Evolutionary conservation across 2,888 invertebrate genomes (phyloP).

Genomic region (Trichopoda pennipes): DNA sequence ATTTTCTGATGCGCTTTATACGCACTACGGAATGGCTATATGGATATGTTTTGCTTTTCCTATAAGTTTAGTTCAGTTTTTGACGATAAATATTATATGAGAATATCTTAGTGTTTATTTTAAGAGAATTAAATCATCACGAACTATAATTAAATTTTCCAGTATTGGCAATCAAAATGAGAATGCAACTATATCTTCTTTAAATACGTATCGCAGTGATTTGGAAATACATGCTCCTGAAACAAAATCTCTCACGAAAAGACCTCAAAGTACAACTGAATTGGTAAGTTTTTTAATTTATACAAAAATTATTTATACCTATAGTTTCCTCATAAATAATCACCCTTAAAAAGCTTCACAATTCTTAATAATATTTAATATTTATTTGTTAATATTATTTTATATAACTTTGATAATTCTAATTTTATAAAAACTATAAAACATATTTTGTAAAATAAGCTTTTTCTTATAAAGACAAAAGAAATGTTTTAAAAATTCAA

Average conservation of each 20-base stretch:
- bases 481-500: constrained; percentile 16
- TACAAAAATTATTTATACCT: not conserved
- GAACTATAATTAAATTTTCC: no score
- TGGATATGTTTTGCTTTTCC: no score
- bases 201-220: constrained; percentile 84
- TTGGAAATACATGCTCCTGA: constrained; percentile 85
- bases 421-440: constrained; percentile 28
- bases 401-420: constrained; percentile 3
- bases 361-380: constrained; percentile 20
- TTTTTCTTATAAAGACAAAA: constrained; percentile 10
- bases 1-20: no score
- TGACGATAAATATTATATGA: no score
- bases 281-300: constrained; percentile 75
- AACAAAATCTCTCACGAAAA: constrained; percentile 81
- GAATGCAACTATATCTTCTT: constrained; percentile 75
- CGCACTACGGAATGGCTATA: no score
- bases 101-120: no score
- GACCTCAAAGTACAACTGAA: constrained; percentile 81
- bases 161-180: constrained; percentile 80
- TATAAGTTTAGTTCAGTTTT: no score
- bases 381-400: not conserved
- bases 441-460: not conserved
- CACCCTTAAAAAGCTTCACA: constrained; percentile 31
- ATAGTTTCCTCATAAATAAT: constrained; percentile 31
- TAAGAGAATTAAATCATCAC: no score